These are phyloP conservation scores for Ammodytes marinus DNA, from an alignment of 2,113 vertebrate species.

Conservation along the genomic window DNA sequence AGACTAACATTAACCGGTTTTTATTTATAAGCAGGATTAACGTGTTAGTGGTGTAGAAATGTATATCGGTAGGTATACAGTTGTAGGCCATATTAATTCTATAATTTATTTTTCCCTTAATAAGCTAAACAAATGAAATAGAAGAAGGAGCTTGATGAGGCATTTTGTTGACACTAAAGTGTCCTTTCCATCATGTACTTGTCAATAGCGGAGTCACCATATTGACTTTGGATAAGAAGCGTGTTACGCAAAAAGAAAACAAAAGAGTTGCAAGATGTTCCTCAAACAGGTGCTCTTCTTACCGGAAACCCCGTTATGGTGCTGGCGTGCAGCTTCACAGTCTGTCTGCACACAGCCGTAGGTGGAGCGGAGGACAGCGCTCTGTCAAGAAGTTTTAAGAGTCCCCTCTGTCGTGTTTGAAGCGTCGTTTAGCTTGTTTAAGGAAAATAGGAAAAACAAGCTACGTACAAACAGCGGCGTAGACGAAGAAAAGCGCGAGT, in stretches of 20 bases:
- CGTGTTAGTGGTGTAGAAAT: not conserved
- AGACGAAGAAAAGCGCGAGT: conserved; percentile 11
- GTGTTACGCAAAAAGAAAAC: conserved; percentile 3
- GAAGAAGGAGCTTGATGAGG: not conserved
- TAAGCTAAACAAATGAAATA: not conserved
- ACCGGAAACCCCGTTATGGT: conserved; percentile 41
- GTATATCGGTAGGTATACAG: too few relatives aligned
- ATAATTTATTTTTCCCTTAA: not conserved
- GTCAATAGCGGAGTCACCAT: not conserved
- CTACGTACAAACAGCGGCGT: not conserved
- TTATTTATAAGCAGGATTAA: not conserved
- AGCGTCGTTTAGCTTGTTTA: not conserved
- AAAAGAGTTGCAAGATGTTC: not conserved
- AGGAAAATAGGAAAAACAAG: conserved; percentile 5
- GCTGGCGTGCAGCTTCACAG: conserved; percentile 11
- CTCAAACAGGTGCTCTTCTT: too few relatives aligned
- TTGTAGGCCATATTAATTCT: not conserved
- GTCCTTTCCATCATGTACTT: not conserved
- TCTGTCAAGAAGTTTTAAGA: conserved; percentile 68
- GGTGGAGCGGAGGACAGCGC: conserved; percentile 61
- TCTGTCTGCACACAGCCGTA: not conserved
- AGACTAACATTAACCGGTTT: not conserved
- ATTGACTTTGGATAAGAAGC: not conserved
- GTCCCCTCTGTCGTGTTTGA: conserved; percentile 3
- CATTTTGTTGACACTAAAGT: not conserved